Conservation (phyloP, 2,888 invertebrate genomes). For the Byasa hedistus region DNA sequence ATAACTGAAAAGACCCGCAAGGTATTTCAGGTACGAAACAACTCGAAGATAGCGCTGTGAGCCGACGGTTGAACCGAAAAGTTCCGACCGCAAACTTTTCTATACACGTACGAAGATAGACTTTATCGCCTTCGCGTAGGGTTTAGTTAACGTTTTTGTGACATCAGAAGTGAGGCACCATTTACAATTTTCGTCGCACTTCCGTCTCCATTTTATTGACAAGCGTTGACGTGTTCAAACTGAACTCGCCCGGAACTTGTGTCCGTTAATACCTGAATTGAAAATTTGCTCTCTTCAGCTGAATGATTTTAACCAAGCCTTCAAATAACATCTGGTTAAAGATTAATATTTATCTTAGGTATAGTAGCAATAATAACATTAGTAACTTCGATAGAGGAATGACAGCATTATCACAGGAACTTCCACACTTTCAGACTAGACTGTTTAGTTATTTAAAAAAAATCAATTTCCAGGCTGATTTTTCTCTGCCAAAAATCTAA, state of each 20-base stretch:
- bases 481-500: no score
- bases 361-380: no score
- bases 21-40: conserved; percentile 21
- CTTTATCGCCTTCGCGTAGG: conserved; percentile 3
- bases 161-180: conserved; percentile 4
- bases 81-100: conserved; percentile 4
- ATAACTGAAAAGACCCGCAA: conserved; percentile 20
- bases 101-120: not conserved
- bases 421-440: no score
- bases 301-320: no score
- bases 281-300: conserved; percentile 4
- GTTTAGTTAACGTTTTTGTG: not conserved
- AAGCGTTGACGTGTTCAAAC: conserved; percentile 23
- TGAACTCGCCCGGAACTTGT: conserved; percentile 15
- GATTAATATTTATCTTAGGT: no score
- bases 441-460: no score
- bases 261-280: conserved; percentile 15
- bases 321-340: no score
- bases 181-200: conserved; percentile 26
- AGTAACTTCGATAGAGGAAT: no score
- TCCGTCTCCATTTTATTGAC: conserved; percentile 25
- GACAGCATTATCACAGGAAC: no score
- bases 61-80: conserved; percentile 19
- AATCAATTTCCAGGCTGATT: no score
- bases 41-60: conserved; percentile 17